Evolutionary conservation across 2,113 vertebrate species (phyloP), one percentile per base, ranked within the genome.

Genomic region (Caretta caretta): DNA sequence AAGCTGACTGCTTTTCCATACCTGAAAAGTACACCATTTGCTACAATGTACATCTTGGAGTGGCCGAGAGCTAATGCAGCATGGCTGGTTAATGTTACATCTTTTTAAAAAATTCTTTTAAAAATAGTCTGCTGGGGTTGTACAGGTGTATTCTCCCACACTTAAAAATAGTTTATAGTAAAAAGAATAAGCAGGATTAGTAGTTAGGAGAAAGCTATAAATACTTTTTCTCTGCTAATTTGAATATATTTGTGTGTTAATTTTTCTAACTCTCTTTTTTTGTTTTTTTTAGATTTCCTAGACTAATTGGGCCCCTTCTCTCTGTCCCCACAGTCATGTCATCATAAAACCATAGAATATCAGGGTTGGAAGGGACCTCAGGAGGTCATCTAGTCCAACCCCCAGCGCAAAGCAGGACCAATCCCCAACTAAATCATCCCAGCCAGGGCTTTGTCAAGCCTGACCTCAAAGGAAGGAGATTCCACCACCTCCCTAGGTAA

Each of bases 41-140:
- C 79, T 42, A 65, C 81, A 25, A 54, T 53, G 7, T 24, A 14
- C 16, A 5, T 27, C 48, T 1, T 3, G 1, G 49, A 48, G 29
- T 16, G 17, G 81, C 76, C 27, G 1, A 1, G 10, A 24, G 22
- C 24, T 35, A 51, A 25, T 11, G 46, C 84, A 86, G 6, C n/a
- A 72, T 72, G 25, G 24, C 75, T 11, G 7, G 1, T 56, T 1
- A 0, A 8, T 38, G 56, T 76, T 50, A 6, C 0, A 0, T n/a
- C 1, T 10, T 24, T 54, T 38, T 6, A 48, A 83, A 22, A 42
- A 53, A 19, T 3, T 10, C 19, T 72, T 72, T 49, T 50, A 14
- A 48, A 83, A 50, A 42, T 35, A 51, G 38, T 48, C 75, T 8
- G 25, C 3, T 51, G 17, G 20, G 53, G 16, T 38, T 75, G 29